Evolutionary conservation across 2,113 vertebrate genomes (phyloP).

Genomic region (Datnioides undecimradiatus): DNA sequence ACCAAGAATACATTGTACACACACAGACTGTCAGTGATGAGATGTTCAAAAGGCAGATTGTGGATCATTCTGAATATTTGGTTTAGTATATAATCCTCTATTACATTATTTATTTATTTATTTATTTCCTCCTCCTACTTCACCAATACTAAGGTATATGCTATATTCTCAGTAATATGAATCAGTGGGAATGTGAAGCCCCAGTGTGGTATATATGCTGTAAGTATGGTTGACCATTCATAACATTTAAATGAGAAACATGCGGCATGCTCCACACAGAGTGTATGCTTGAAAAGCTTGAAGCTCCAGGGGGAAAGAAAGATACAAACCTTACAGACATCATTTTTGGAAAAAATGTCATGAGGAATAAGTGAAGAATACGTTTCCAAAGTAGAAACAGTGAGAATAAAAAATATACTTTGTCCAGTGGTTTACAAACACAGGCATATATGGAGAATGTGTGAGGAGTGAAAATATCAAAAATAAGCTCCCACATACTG

Average conservation of each 20-base stretch:
- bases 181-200: neutral
- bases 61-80: neutral
- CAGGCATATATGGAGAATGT: neutral
- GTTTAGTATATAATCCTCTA: neutral
- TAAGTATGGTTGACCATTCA: slow-evolving; percentile 13
- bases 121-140: slow-evolving; percentile 6
- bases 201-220: neutral
- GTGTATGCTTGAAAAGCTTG: neutral
- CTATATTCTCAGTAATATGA: neutral
- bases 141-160: neutral
- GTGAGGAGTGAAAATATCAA: neutral
- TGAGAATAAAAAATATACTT: neutral
- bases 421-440: neutral
- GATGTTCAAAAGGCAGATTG: slow-evolving; percentile 3
- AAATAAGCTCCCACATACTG: neutral
- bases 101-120: too few relatives aligned
- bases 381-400: neutral
- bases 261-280: neutral
- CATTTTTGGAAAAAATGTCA: neutral
- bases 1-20: slow-evolving; percentile 9
- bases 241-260: slow-evolving; percentile 29
- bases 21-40: slow-evolving; percentile 9
- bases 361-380: neutral
- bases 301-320: neutral
- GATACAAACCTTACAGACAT: neutral